A percentile compares a stretch with the other conserved stretches of the same genome.
phyloP scores from a whole-genome alignment of 2,797 vertebrate species.

The Artibeus jamaicensis region DNA sequence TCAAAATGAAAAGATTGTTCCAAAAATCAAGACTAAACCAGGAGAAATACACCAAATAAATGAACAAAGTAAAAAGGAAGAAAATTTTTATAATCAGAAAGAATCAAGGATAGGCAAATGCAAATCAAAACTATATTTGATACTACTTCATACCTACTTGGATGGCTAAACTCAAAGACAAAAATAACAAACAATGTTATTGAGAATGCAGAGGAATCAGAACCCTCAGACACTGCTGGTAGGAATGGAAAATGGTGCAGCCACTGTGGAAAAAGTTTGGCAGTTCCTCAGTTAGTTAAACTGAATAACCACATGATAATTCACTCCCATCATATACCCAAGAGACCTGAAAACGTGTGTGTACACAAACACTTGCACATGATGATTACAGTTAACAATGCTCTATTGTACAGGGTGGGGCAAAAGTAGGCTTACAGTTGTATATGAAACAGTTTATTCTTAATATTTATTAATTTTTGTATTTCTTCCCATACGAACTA shows the following conservation, averaged over 20 bases:
- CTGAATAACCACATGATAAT: neutral
- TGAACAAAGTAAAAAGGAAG: neutral
- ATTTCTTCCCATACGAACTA: neutral
- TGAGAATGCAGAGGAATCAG: neutral
- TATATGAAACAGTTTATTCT: neutral
- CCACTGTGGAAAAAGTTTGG: neutral
- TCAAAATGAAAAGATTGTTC: neutral
- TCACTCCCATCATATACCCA: neutral
- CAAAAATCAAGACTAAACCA: neutral
- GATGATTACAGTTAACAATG: neutral
- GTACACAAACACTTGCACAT: neutral
- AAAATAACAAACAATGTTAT: neutral
- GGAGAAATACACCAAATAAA: neutral
- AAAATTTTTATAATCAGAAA: neutral
- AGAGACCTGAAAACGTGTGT: neutral
- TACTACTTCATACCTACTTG: neutral
- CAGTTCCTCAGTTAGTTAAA: neutral
- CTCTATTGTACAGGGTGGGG: neutral
- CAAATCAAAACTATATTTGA: neutral
- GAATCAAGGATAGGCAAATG: neutral
- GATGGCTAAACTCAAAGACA: neutral
- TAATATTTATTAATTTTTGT: neutral
- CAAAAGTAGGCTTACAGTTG: neutral
- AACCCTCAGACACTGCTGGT: fast-evolving
- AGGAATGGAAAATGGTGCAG: neutral